These are phyloP conservation scores for Zoanthus sociatus DNA, from an alignment of 92 coral and sea anemone genomes.

Conservation along the genomic window DNA sequence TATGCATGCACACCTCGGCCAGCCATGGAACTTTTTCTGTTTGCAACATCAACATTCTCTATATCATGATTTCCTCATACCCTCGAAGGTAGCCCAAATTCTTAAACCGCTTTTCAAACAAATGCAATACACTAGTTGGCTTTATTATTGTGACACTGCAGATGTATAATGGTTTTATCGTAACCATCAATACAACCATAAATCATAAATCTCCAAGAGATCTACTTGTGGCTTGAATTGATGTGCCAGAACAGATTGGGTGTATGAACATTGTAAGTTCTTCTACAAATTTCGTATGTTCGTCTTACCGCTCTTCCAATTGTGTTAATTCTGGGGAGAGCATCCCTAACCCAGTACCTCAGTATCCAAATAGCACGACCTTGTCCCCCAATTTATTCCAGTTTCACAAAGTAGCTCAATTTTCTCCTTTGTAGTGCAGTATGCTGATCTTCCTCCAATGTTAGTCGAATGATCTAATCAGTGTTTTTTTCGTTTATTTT, in stretches of 20 bases:
- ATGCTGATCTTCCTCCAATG: too few species aligned
- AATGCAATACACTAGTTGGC: conserved; percentile 44
- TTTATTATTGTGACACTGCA: conserved; percentile 25
- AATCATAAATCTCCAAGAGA: conserved; percentile 39
- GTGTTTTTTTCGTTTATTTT: too few species aligned
- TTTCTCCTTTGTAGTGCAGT: too few species aligned
- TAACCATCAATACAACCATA: conserved; percentile 56
- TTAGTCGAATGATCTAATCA: too few species aligned
- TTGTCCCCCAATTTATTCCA: too few species aligned
- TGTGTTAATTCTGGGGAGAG: too few species aligned
- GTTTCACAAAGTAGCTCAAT: too few species aligned
- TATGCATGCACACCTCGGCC: conserved; percentile 40
- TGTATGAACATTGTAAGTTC: background rate
- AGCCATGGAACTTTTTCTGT: conserved; percentile 50
- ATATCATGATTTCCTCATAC: conserved; percentile 54
- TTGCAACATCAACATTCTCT: conserved; percentile 56
- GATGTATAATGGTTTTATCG: conserved; percentile 23
- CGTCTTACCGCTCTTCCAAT: background rate
- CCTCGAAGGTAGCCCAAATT: conserved; percentile 58
- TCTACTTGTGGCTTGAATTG: conserved; percentile 42
- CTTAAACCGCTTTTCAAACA: conserved; percentile 48
- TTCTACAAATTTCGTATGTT: background rate
- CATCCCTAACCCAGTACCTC: too few species aligned
- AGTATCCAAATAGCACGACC: too few species aligned
- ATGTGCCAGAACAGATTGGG: conserved; percentile 42